These are phyloP conservation scores for Pasiphila rectangulata DNA, from an alignment of 2,888 invertebrate genomes.

Conservation along the genomic window DNA sequence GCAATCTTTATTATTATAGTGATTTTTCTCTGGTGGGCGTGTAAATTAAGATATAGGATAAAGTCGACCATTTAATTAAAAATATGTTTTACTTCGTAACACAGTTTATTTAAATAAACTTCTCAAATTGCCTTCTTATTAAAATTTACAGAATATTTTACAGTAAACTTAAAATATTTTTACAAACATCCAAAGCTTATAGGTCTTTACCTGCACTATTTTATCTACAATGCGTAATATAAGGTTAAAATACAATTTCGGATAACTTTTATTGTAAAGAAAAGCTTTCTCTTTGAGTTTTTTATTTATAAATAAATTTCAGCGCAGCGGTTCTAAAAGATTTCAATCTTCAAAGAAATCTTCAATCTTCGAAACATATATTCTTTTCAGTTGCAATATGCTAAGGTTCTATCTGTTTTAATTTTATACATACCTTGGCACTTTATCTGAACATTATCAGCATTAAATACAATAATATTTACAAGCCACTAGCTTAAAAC, in stretches of 20 bases:
- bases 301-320: too few species aligned
- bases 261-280: too few species aligned
- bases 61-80: slow-evolving; percentile 31
- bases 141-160: slow-evolving; percentile 22
- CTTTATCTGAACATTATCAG: slow-evolving; percentile 4
- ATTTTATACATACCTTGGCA: slow-evolving; percentile 3
- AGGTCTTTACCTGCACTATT: slow-evolving; percentile 8
- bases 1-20: too few species aligned
- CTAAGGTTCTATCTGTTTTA: neutral
- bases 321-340: too few species aligned
- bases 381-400: neutral
- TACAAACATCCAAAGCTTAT: slow-evolving; percentile 38
- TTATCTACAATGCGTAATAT: neutral
- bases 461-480: slow-evolving; percentile 18
- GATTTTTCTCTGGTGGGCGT: too few species aligned
- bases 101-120: slow-evolving; percentile 75
- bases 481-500: slow-evolving; percentile 14
- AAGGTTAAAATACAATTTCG: neutral
- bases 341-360: too few species aligned
- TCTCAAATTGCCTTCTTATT: slow-evolving; percentile 52
- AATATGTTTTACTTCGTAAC: slow-evolving; percentile 44
- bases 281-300: too few species aligned
- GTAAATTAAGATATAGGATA: too few species aligned
- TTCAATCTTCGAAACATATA: too few species aligned
- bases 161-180: slow-evolving; percentile 17